phyloP scores from a whole-genome alignment of 2,888 invertebrate genomes.

The Epinotia nisella region DNA sequence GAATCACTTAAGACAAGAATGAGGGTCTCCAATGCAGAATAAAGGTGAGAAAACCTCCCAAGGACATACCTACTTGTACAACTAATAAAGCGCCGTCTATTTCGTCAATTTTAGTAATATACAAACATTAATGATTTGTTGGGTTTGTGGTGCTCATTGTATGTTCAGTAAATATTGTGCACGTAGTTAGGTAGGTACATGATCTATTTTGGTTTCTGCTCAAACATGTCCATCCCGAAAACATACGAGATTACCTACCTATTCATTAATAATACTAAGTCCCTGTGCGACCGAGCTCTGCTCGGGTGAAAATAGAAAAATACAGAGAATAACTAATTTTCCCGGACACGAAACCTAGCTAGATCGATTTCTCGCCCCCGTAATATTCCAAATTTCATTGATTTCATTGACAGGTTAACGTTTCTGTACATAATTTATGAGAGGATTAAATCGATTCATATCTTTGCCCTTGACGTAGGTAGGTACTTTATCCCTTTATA shows the following conservation, averaged over 20 bases:
- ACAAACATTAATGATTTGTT: slow-evolving; percentile 8
- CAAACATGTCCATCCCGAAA: background rate
- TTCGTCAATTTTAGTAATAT: slow-evolving; percentile 7
- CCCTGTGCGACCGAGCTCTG: too few species aligned
- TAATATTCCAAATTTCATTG: too few species aligned
- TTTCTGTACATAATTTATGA: too few species aligned
- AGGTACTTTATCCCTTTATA: background rate
- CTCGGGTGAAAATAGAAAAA: too few species aligned
- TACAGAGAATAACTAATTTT: too few species aligned
- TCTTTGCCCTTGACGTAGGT: too few species aligned
- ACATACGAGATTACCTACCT: background rate
- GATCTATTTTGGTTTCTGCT: slow-evolving; percentile 5
- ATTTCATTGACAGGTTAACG: too few species aligned
- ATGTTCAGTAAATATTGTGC: slow-evolving; percentile 26
- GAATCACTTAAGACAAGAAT: background rate
- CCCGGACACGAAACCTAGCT: too few species aligned
- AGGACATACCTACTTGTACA: background rate
- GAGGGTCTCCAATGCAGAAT: slow-evolving; percentile 6
- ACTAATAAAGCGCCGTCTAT: background rate
- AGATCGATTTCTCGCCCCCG: too few species aligned
- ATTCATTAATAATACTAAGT: too few species aligned
- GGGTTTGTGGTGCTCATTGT: slow-evolving; percentile 12
- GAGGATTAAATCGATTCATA: too few species aligned
- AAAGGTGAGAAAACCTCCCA: slow-evolving; percentile 26
- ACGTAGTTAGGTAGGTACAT: too few species aligned